Conservation (phyloP, 2,113 vertebrate species). For the Callionymus lyra region DNA sequence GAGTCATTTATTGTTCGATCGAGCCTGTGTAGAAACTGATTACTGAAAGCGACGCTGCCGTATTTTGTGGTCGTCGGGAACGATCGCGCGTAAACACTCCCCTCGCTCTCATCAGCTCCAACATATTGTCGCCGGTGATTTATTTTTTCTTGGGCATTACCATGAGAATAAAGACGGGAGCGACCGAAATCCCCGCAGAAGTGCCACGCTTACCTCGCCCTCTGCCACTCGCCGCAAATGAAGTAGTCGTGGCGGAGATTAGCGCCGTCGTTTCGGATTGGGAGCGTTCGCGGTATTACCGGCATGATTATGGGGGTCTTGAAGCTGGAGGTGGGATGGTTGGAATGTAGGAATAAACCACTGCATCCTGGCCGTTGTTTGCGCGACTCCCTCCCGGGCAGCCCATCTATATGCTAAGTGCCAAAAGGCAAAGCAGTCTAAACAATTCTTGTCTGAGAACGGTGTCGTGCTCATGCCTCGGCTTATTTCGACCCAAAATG, state of each 20-base stretch:
- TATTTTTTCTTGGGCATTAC: slow-evolving; percentile 49
- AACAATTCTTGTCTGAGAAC: slow-evolving; percentile 35
- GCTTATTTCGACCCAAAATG: slow-evolving; percentile 33
- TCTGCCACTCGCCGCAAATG: slow-evolving; percentile 14
- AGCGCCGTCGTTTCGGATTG: slow-evolving; percentile 27
- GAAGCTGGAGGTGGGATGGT: slow-evolving; percentile 19
- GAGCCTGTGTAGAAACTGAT: slow-evolving; percentile 59
- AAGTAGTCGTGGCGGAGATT: slow-evolving; percentile 28
- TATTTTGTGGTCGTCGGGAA: slow-evolving; percentile 27
- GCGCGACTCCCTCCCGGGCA: slow-evolving; percentile 18
- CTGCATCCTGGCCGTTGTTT: slow-evolving; percentile 10
- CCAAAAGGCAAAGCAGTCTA: slow-evolving; percentile 25
- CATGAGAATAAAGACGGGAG: slow-evolving; percentile 58
- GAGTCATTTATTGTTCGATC: slow-evolving; percentile 76
- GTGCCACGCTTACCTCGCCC: slow-evolving; percentile 11
- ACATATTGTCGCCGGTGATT: slow-evolving; percentile 2
- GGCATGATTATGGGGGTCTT: slow-evolving; percentile 20
- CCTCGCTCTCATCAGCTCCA: slow-evolving; percentile 18
- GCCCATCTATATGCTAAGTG: slow-evolving; percentile 66
- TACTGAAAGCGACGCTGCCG: slow-evolving; percentile 51
- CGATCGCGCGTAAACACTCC: slow-evolving; percentile 4
- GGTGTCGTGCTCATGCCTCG: slow-evolving; percentile 27
- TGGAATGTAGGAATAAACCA: slow-evolving; percentile 18
- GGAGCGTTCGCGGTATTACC: slow-evolving; percentile 22
- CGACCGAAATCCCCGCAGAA: slow-evolving; percentile 35